phyloP scores from a whole-genome alignment of 92 coral and sea anemone species.

The Anthopleura xanthogrammica region DNA sequence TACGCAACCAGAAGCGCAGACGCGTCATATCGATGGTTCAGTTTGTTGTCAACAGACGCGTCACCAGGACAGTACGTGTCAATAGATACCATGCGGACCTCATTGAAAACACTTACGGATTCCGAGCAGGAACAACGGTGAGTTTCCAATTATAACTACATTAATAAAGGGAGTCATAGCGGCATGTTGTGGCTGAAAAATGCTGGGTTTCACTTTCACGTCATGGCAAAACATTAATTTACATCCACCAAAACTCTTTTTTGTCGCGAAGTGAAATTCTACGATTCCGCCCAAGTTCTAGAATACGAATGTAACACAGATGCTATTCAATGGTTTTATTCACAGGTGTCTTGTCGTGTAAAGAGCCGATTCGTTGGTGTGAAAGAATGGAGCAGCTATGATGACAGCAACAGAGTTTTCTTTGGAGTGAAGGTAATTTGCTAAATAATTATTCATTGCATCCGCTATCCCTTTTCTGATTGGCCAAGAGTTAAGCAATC shows the following conservation, averaged over 20 bases:
- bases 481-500: too few relatives aligned
- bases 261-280: too few relatives aligned
- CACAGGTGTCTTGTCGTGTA: slow-evolving; percentile 54
- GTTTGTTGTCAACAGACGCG: slow-evolving; percentile 60
- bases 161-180: background rate
- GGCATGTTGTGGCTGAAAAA: background rate
- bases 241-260: too few relatives aligned
- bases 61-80: slow-evolving; percentile 44
- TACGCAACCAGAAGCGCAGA: slow-evolving; percentile 47
- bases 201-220: too few relatives aligned
- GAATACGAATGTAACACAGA: too few relatives aligned
- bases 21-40: slow-evolving; percentile 51
- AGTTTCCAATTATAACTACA: background rate
- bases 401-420: slow-evolving; percentile 56
- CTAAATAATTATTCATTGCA: too few relatives aligned
- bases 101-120: slow-evolving; percentile 65
- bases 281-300: too few relatives aligned
- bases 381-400: slow-evolving; percentile 77
- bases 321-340: background rate
- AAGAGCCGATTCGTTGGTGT: slow-evolving; percentile 64
- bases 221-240: too few relatives aligned
- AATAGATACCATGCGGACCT: slow-evolving; percentile 55
- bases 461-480: too few relatives aligned
- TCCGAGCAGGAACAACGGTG: slow-evolving; percentile 88
- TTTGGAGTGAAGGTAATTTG: slow-evolving; percentile 68